A percentile compares a stretch with the other conserved stretches of the same genome.
Conservation (phyloP, 2,888 invertebrate species). For the Ischnura elegans region DNA sequence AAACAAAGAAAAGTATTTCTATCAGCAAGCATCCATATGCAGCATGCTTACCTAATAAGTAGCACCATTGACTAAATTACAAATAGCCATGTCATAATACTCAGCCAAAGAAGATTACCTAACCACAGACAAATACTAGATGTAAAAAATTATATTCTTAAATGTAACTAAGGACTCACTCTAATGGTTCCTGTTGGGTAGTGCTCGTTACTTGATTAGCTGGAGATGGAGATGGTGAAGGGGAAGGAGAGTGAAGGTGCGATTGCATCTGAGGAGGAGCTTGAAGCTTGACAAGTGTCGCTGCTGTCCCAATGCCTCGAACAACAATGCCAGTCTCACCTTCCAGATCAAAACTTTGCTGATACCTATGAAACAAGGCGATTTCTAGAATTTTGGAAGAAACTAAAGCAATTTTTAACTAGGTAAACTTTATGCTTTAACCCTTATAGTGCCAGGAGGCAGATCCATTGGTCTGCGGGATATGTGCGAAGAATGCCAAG, state of each 20-base stretch:
- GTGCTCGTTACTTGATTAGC: slow-evolving; percentile 14
- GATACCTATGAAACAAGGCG: slow-evolving; percentile 81
- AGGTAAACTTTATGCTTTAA: too few relatives aligned
- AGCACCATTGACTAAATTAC: not conserved
- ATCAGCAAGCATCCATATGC: slow-evolving; percentile 29
- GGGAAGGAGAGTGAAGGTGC: slow-evolving; percentile 68
- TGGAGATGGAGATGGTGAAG: slow-evolving; percentile 68
- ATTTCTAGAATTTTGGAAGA: not conserved
- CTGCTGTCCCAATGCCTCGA: slow-evolving; percentile 95
- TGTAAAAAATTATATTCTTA: not conserved
- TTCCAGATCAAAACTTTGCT: slow-evolving; percentile 96
- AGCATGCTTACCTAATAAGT: not conserved
- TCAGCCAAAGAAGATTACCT: not conserved
- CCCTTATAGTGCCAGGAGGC: too few relatives aligned
- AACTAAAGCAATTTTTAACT: too few relatives aligned
- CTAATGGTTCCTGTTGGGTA: slow-evolving; percentile 3
- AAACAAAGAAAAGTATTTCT: not conserved
- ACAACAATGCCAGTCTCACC: slow-evolving; percentile 98
- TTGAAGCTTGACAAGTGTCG: slow-evolving; percentile 84
- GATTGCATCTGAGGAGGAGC: slow-evolving; percentile 49
- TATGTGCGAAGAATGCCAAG: too few relatives aligned
- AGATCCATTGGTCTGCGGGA: too few relatives aligned
- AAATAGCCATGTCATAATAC: not conserved
- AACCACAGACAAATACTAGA: not conserved
- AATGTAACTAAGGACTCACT: slow-evolving; percentile 16